Base-by-base conservation (phyloP, 2,888 invertebrate species). In the Antheraea yamamai region DNA sequence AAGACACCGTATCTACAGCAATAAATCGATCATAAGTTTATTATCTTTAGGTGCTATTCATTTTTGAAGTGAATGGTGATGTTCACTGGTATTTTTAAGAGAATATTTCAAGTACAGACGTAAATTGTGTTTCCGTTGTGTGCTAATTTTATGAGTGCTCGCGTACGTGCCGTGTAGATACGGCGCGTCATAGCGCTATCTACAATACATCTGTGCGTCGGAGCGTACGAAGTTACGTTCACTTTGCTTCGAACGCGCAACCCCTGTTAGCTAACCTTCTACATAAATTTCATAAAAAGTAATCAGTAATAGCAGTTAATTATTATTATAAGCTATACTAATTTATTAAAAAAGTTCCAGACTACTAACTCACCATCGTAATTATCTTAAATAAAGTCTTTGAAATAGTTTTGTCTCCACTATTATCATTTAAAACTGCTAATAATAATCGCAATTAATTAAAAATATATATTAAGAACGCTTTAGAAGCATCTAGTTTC, bases 141-240 rank as follows among this genome's bases (percentile, higher is more conserved):
- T 93, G 93, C 93, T 89, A 93, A 91, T 93, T 93, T 90, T 89
- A 83, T 86, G 89, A 90, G 86, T 87, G 89, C 89, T 87, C 88
- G 87, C 89, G 87, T 88, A 86, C 83, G 81, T 82, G 80, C 78
- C 73, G 78, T 70, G 73, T 64, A 71, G 75, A 73, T 76, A 72
- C 55, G 75, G 74, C 58, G 72, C 66, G 73, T 26, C 61, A n/a
- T n/a, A n/a, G 10, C n/a, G 64, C 81, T 93, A 94, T 94, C 94
- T 91, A 86, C 47, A 47, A 47, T 12, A 47, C 89, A 94, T 94
- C 94, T 88, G 88, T 80, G 88, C 92, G 86, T 79, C 90, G 89
- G 85, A 90, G 88, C 91, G 88, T 91, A 85, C 77, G 83, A 78
- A 80, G 84, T 88, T 91, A 91, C 94, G 92, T 94, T 95, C 93